These are phyloP conservation scores for Venustaconcha ellipsiformis DNA, from an alignment of 1,140 invertebrate genomes.

Conservation along the genomic window DNA sequence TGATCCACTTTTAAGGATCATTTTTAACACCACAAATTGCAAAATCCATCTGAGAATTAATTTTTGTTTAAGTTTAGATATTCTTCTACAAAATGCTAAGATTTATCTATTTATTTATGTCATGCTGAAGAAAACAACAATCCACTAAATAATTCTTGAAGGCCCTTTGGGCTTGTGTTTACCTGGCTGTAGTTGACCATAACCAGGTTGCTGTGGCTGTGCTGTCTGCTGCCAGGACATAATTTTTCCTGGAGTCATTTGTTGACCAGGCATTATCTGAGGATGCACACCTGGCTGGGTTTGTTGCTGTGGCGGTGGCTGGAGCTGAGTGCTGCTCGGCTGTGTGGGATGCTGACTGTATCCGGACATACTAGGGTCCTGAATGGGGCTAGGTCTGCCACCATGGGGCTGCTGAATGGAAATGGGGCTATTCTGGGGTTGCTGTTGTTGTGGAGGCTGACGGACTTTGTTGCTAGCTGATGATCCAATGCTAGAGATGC, in stretches of 20 bases:
- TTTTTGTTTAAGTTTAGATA: neutral
- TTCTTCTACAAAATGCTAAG: neutral
- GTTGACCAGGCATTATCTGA: no score
- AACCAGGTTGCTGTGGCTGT: conserved; percentile 7
- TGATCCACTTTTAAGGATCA: no score
- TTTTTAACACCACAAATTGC: neutral
- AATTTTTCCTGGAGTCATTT: no score
- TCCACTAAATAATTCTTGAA: neutral
- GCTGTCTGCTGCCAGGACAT: no score
- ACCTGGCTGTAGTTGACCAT: conserved; percentile 10
- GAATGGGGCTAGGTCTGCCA: no score
- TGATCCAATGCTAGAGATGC: conserved; percentile 62
- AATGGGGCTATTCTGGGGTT: conserved; percentile 4
- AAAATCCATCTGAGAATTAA: neutral
- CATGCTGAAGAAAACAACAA: neutral
- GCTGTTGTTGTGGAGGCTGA: conserved; percentile 40
- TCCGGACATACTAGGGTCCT: no score
- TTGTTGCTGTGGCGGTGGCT: conserved; percentile 30
- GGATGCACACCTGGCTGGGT: no score
- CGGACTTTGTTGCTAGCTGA: conserved; percentile 43
- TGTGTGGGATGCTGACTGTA: conserved; percentile 27
- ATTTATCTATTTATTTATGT: neutral
- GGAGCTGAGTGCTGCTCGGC: conserved; percentile 33
- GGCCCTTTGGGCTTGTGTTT: neutral
- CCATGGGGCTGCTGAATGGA: conserved; percentile 2